Evolutionary conservation across 2,797 vertebrate species (phyloP).

Genomic region (Melanogrammus aeglefinus): DNA sequence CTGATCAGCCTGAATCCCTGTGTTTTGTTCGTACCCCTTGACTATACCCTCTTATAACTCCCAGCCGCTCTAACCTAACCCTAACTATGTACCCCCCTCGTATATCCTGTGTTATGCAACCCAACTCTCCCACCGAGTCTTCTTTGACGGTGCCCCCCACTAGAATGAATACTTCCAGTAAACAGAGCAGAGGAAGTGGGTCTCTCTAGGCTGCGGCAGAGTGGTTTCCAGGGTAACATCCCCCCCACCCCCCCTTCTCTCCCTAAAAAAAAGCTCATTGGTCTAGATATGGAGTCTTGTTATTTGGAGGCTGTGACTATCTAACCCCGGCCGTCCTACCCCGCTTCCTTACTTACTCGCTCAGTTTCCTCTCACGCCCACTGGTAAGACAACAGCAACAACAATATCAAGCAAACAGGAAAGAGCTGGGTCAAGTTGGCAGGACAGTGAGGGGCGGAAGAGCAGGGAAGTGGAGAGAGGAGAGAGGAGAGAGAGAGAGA

Average conservation of each 20-base stretch:
- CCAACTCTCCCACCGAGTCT: background rate
- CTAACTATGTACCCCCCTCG: background rate
- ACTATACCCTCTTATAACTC: background rate
- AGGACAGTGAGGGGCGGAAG: background rate
- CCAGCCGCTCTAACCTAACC: background rate
- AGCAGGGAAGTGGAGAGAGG: slow-evolving; percentile 17
- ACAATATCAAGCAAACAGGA: background rate
- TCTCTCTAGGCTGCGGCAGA: background rate
- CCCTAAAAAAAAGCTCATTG: background rate
- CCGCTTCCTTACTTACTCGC: background rate
- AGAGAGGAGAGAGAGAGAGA: too few relatives aligned
- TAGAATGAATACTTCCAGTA: background rate
- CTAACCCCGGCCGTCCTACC: background rate
- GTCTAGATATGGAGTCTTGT: background rate
- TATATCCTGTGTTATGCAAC: background rate
- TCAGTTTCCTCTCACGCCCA: background rate
- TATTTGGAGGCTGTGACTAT: slow-evolving; percentile 1
- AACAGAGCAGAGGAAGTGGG: background rate
- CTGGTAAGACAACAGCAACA: slow-evolving; percentile 1
- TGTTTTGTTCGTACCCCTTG: background rate
- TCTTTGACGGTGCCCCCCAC: background rate
- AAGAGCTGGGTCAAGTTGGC: background rate
- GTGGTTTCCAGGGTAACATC: background rate
- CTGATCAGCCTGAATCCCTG: background rate
- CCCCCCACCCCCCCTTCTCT: background rate